Evolutionary conservation across 1,140 invertebrate species (phyloP).

Genomic region (Galendromus occidentalis): DNA sequence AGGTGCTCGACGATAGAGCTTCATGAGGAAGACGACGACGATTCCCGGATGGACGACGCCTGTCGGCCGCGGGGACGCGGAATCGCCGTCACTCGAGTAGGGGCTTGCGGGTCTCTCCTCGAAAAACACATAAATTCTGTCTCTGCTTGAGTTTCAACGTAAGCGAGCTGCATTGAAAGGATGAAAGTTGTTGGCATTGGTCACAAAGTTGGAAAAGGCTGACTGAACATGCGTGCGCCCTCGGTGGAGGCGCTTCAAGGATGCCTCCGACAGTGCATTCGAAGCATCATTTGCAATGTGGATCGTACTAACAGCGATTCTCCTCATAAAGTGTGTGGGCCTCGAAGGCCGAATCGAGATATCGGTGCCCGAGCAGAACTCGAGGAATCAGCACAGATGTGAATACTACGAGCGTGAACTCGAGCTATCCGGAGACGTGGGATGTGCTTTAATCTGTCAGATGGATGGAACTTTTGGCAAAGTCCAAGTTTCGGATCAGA

Average conservation of each 20-base stretch:
- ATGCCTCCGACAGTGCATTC: background rate
- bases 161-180: too few relatives aligned
- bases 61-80: too few relatives aligned
- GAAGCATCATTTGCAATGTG: background rate
- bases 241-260: background rate
- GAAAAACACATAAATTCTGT: too few relatives aligned
- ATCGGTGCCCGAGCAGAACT: background rate
- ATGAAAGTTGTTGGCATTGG: too few relatives aligned
- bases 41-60: too few relatives aligned
- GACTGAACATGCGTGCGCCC: too few relatives aligned
- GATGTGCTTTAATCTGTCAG: background rate
- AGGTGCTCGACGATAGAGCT: too few relatives aligned
- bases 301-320: background rate
- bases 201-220: too few relatives aligned
- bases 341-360: background rate
- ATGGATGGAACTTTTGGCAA: constrained; percentile 1
- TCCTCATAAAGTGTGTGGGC: background rate
- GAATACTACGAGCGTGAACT: constrained; percentile 1
- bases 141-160: too few relatives aligned
- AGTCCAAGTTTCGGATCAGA: background rate
- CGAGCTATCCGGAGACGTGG: background rate
- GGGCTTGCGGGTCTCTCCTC: too few relatives aligned
- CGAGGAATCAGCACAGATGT: background rate
- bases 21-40: too few relatives aligned
- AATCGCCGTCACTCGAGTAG: too few relatives aligned